phyloP scores from a whole-genome alignment of 1,140 invertebrate species.

The Cydia splendana region DNA sequence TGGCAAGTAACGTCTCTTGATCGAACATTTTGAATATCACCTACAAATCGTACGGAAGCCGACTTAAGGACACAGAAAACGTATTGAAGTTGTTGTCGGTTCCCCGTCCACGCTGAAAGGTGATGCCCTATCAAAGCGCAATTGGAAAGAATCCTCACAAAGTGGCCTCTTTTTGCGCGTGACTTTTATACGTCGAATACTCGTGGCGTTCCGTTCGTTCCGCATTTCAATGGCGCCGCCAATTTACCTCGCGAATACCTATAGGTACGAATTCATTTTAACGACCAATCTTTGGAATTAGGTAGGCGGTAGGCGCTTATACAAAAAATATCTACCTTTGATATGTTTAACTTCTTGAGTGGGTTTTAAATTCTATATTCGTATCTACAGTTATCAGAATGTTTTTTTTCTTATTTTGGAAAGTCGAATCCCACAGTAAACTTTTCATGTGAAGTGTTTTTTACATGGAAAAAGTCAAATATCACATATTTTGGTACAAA shows the following conservation, averaged over 20 bases:
- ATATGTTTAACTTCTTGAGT: slow-evolving; percentile 1
- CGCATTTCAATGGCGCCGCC: slow-evolving; percentile 7
- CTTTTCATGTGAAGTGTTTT: too few species aligned
- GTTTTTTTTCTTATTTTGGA: neutral
- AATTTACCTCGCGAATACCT: slow-evolving; percentile 27
- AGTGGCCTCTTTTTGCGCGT: slow-evolving; percentile 42
- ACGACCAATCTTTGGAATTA: slow-evolving; percentile 19
- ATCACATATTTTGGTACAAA: too few species aligned
- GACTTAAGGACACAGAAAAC: slow-evolving; percentile 24
- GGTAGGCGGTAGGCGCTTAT: slow-evolving; percentile 20
- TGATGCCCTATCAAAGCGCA: slow-evolving; percentile 60
- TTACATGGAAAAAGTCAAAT: too few species aligned
- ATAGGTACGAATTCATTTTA: slow-evolving; percentile 26
- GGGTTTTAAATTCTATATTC: slow-evolving; percentile 18
- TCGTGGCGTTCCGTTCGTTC: neutral
- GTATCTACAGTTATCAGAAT: neutral
- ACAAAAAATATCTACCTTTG: slow-evolving; percentile 43
- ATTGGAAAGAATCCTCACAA: slow-evolving; percentile 69
- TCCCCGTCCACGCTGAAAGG: slow-evolving; percentile 48
- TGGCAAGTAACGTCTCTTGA: neutral
- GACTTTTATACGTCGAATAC: slow-evolving; percentile 40
- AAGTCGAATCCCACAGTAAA: neutral
- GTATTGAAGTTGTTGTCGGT: slow-evolving; percentile 51
- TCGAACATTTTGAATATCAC: neutral
- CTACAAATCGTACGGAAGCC: neutral